These are phyloP conservation scores for Arenaria interpres DNA, from an alignment of 2,113 vertebrate genomes.

Conservation along the genomic window DNA sequence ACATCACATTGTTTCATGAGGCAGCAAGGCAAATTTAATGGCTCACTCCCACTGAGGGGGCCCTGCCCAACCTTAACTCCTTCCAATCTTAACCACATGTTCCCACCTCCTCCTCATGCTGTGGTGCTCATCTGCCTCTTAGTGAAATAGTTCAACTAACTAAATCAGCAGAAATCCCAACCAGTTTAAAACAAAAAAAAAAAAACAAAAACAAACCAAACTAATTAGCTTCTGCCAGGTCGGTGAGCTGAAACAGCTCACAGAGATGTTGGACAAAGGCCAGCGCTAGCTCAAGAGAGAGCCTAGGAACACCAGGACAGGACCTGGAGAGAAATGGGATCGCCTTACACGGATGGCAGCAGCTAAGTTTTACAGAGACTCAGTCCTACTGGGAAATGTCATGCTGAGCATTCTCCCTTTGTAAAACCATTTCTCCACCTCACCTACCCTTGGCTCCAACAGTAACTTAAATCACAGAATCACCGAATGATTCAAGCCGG, in stretches of 20 bases:
- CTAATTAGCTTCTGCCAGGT: not conserved
- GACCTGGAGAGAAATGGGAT: not conserved
- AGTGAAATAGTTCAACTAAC: not conserved
- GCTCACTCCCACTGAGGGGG: not conserved
- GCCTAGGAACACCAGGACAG: not conserved
- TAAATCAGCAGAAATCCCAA: conserved; percentile 3
- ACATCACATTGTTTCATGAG: not conserved
- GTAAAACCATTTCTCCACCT: not conserved
- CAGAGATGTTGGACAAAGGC: not conserved
- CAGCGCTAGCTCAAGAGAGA: not conserved
- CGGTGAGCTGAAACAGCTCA: not conserved
- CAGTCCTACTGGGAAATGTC: not conserved
- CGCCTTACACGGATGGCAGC: not conserved
- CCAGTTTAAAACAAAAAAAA: not conserved
- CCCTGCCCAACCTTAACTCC: not conserved
- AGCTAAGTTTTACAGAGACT: not conserved
- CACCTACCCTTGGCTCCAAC: not conserved
- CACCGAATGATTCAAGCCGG: not conserved
- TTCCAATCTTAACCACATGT: not conserved
- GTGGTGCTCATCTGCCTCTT: not conserved
- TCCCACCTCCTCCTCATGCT: not conserved
- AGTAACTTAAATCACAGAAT: not conserved
- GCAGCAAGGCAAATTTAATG: not conserved
- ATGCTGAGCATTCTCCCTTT: not conserved
- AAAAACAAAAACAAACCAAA: not conserved